phyloP scores from a whole-genome alignment of 2,113 vertebrate species.

The Cheirogaleus medius region DNA sequence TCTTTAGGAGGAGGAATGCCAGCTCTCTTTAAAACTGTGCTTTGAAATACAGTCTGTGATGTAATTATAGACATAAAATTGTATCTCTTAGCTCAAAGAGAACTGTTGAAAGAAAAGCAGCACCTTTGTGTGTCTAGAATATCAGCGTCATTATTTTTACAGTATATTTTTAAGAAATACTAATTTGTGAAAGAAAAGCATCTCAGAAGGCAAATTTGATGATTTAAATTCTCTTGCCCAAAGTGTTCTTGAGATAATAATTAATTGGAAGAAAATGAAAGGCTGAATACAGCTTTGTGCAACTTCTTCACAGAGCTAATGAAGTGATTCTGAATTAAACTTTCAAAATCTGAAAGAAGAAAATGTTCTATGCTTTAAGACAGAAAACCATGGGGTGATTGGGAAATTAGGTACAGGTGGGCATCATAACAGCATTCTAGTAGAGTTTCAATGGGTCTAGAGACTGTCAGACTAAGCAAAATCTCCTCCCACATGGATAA shows the following conservation, averaged over 20 bases:
- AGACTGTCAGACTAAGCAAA: accelerated
- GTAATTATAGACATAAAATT: constrained; percentile 56
- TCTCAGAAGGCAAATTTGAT: constrained; percentile 14
- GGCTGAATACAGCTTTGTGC: constrained; percentile 62
- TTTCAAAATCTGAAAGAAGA: constrained; percentile 56
- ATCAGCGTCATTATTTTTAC: constrained; percentile 36
- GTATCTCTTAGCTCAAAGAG: constrained; percentile 3
- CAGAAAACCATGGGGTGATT: constrained; percentile 23
- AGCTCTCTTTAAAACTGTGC: background rate
- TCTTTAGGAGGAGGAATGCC: background rate
- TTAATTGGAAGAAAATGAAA: constrained; percentile 62
- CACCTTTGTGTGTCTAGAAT: constrained; percentile 40
- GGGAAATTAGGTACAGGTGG: background rate
- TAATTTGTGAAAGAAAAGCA: constrained; percentile 58
- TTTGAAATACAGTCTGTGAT: background rate
- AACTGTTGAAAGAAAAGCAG: constrained; percentile 41
- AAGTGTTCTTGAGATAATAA: constrained; percentile 33
- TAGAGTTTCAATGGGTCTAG: background rate
- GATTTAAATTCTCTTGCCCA: constrained; percentile 43
- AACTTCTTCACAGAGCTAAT: constrained; percentile 63
- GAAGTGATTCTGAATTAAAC: constrained; percentile 44
- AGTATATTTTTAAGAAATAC: constrained; percentile 43
- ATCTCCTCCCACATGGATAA: background rate
- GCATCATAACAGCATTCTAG: background rate
- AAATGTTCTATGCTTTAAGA: constrained; percentile 44